These are phyloP conservation scores for Falco berigora DNA, from an alignment of 2,797 vertebrate genomes.

Conservation along the genomic window DNA sequence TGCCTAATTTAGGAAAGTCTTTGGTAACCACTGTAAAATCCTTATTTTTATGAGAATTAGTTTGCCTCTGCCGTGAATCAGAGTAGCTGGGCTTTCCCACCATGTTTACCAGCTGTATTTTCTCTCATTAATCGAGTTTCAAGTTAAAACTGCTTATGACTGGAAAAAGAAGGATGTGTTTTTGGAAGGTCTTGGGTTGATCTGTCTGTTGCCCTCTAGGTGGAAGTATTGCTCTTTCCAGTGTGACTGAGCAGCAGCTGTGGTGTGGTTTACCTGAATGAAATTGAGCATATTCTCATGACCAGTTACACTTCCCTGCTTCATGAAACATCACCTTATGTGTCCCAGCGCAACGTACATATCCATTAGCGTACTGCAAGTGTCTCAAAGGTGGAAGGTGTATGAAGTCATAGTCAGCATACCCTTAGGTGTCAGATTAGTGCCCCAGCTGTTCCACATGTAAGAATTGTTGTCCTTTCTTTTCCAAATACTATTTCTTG, in stretches of 20 bases:
- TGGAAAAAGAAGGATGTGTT: conserved; percentile 4
- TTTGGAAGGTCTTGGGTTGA: neutral
- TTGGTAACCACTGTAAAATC: conserved; percentile 47
- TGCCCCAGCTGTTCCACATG: conserved; percentile 16
- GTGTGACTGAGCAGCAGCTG: neutral
- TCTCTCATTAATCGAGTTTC: conserved; percentile 54
- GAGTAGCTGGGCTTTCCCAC: conserved; percentile 35
- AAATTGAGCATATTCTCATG: neutral
- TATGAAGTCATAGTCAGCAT: conserved; percentile 17
- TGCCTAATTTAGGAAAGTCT: conserved; percentile 38
- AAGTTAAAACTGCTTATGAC: conserved; percentile 46
- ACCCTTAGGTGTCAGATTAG: conserved; percentile 4
- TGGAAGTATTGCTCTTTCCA: conserved; percentile 61
- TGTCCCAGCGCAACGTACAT: neutral
- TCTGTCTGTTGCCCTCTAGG: conserved; percentile 32
- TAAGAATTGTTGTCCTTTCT: conserved; percentile 50
- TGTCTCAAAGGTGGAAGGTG: conserved; percentile 23
- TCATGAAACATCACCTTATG: conserved; percentile 5
- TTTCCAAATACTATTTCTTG: conserved; percentile 58
- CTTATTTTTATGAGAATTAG: conserved; percentile 49
- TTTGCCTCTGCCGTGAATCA: conserved; percentile 34
- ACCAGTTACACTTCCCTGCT: neutral
- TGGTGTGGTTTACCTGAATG: conserved; percentile 1
- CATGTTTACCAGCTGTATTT: conserved; percentile 53
- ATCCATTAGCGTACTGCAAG: neutral